Base-by-base conservation (phyloP, 2,113 vertebrate species). In the Amphiprion ocellaris region DNA sequence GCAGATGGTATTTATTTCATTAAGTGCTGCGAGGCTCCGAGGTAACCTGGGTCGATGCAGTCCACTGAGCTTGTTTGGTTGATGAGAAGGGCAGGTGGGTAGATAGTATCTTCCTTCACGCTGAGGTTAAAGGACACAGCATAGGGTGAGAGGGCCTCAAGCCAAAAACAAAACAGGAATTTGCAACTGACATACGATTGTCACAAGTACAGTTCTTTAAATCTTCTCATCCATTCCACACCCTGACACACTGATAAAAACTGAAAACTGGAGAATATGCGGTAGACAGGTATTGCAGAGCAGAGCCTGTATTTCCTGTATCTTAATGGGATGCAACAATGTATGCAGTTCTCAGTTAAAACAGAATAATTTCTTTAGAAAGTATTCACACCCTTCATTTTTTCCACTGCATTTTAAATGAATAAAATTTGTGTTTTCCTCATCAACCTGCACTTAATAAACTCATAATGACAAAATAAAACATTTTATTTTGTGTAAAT, bases 1-100 rank as follows among this genome's bases (percentile, higher is more conserved):
- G 69, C 69, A 81, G 60, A 75, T 75, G 89, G 84, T 74, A 67
- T 83, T 85, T 75, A 73, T 88, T 81, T 77, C 82, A 90, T 87
- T 86, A 89, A 83, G 66, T 64, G 61, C 55, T 28, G 58, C 4
- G 26, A 4, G 33, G 54, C 71, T 77, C 33, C 9, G 1, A 37
- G n/a, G 59, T 75, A 64, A 74, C 82, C 81, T 16, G 17, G 67
- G 72, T 79, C 63, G 17, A 62, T 5, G 19, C 44, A 15, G 26
- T 26, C 24, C 28, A 66, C 5, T 26, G 59, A 77, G 71, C 26
- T 7, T 60, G 59, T 74, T 67, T 78, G 74, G 56, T 73, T 28
- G 12, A 14, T 9, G 54, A 28, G 24, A n/a, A 60, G 17, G 26
- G 26, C 28, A 58, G 59, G 19, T 10, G 46, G 54, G 19, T 11